Evolutionary conservation across 2,888 invertebrate genomes (phyloP).

Genomic region (Machimus atricapillus): DNA sequence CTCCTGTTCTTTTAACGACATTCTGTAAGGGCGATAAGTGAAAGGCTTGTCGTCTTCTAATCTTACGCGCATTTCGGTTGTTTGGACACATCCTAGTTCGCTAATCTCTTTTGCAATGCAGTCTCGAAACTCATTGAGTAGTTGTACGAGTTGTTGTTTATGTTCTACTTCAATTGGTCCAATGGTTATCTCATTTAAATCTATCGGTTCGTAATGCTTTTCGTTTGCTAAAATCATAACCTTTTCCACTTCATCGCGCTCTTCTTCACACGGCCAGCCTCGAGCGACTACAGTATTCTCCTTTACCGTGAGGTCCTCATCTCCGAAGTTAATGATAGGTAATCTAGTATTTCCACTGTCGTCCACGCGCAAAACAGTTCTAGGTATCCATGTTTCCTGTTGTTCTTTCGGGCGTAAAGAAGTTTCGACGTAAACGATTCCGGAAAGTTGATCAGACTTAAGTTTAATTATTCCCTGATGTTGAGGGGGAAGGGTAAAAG

Average conservation of each 20-base stretch:
- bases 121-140: neutral
- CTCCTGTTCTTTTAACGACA: neutral
- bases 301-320: neutral
- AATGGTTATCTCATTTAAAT: neutral
- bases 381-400: conserved; percentile 31
- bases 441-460: no score
- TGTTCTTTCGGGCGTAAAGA: conserved; percentile 25
- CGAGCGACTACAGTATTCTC: conserved; percentile 19
- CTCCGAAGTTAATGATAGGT: conserved; percentile 2
- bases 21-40: neutral
- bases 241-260: neutral
- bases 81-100: neutral
- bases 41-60: neutral
- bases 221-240: neutral
- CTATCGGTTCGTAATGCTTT: neutral
- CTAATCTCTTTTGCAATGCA: neutral
- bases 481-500: no score
- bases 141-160: neutral
- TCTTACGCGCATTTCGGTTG: neutral
- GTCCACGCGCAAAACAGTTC: conserved; percentile 20
- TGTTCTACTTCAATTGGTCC: neutral
- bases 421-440: no score
- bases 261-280: conserved; percentile 8
- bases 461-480: no score
- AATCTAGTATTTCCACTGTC: neutral